These are phyloP conservation scores for Conopomorpha cramerella DNA, from an alignment of 1,140 invertebrate genomes.

Conservation along the genomic window DNA sequence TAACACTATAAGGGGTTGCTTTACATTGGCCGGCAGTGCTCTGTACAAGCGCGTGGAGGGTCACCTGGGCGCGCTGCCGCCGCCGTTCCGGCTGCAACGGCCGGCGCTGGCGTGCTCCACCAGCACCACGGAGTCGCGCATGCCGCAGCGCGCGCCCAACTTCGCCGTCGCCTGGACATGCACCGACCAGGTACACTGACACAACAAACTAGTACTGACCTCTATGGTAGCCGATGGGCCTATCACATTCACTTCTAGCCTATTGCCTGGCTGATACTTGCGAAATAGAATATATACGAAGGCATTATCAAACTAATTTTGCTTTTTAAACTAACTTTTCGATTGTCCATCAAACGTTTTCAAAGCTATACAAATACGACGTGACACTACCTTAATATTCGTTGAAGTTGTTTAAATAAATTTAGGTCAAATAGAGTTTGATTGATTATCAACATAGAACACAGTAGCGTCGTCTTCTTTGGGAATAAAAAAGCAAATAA, in stretches of 20 bases:
- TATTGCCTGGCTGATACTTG: neutral
- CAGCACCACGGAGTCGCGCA: slow-evolving; percentile 79
- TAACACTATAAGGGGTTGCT: too few species aligned
- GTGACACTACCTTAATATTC: too few species aligned
- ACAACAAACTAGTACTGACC: neutral
- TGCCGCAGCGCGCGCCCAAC: slow-evolving; percentile 85
- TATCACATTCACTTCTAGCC: neutral
- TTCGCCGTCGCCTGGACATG: slow-evolving; percentile 82
- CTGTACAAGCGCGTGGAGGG: slow-evolving; percentile 81
- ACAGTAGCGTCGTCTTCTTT: too few species aligned
- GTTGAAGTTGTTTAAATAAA: too few species aligned
- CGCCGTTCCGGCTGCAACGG: slow-evolving; percentile 79
- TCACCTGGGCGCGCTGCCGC: slow-evolving; percentile 74
- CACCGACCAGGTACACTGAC: slow-evolving; percentile 19
- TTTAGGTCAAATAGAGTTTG: too few species aligned
- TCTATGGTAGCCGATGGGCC: too few species aligned
- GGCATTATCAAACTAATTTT: neutral
- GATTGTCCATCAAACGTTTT: too few species aligned
- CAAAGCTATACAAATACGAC: too few species aligned
- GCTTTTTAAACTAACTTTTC: too few species aligned
- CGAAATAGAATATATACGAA: neutral
- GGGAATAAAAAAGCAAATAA: too few species aligned
- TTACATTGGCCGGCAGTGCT: too few species aligned
- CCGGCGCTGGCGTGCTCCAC: slow-evolving; percentile 78
- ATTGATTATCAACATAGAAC: too few species aligned